A percentile compares a stretch with the other conserved stretches of the same genome.
Evolutionary conservation across 2,113 vertebrate species (phyloP).

Genomic region (Corydoras sp.): DNA sequence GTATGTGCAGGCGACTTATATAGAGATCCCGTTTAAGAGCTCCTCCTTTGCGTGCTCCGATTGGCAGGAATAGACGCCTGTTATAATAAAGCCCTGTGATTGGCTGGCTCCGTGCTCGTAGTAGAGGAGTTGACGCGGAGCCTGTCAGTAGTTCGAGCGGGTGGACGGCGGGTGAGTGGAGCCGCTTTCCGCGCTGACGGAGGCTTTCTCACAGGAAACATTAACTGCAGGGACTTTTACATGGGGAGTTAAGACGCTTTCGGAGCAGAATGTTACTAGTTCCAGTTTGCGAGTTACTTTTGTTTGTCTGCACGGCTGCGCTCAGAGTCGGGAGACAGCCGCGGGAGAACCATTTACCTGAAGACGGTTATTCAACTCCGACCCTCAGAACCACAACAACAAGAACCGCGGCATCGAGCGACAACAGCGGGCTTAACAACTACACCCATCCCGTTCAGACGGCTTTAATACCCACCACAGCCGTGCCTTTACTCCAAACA

Average conservation of each 20-base stretch:
- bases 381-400: not conserved
- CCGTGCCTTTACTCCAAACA: slow-evolving; percentile 27
- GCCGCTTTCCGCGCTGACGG: not conserved
- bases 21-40: not conserved
- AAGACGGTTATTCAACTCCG: slow-evolving; percentile 8
- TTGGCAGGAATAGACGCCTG: slow-evolving; percentile 14
- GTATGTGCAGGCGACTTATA: not conserved
- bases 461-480: not conserved
- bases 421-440: not conserved
- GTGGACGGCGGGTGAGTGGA: not conserved
- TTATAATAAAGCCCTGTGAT: slow-evolving; percentile 9
- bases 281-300: slow-evolving; percentile 36
- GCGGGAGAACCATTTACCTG: slow-evolving; percentile 38
- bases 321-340: slow-evolving; percentile 22
- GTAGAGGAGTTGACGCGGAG: slow-evolving; percentile 22
- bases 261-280: slow-evolving; percentile 33
- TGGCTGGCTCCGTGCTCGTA: slow-evolving; percentile 19
- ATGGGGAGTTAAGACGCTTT: slow-evolving; percentile 37
- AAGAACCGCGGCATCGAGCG: not conserved
- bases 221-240: slow-evolving; percentile 22
- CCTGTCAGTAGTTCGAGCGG: slow-evolving; percentile 39
- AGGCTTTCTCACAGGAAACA: not conserved
- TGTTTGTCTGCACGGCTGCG: slow-evolving; percentile 30
- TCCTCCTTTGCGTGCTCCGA: slow-evolving; percentile 2
- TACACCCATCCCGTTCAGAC: slow-evolving; percentile 12